phyloP scores from a whole-genome alignment of 1,140 invertebrate species.

The Diabrotica undecimpunctata region DNA sequence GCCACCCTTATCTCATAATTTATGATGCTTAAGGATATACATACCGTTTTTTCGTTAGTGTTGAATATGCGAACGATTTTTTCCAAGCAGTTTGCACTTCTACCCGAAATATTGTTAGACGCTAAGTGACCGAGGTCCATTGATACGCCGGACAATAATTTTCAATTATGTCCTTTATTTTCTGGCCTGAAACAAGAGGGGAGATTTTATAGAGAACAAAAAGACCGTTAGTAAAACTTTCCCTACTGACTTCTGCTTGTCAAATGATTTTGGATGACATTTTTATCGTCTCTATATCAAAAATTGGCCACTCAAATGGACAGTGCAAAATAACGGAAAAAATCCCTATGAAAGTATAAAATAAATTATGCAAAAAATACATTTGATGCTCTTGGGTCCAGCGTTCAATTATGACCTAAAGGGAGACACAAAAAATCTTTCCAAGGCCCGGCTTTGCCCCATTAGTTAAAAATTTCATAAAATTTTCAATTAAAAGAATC shows the following conservation, averaged over 20 bases:
- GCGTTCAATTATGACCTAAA: not conserved
- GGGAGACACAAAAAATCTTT: not conserved
- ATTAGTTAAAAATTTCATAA: too few relatives aligned
- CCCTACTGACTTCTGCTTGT: not conserved
- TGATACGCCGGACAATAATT: not conserved
- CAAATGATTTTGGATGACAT: not conserved
- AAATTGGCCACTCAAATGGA: not conserved
- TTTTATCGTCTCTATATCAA: slow-evolving; percentile 2
- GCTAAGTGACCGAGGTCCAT: not conserved
- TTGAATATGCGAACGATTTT: not conserved
- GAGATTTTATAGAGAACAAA: slow-evolving; percentile 1
- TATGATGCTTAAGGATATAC: too few relatives aligned
- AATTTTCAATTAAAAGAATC: too few relatives aligned
- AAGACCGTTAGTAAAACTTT: slow-evolving; percentile 1
- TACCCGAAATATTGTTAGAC: not conserved
- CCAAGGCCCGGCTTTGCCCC: not conserved
- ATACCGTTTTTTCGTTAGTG: too few relatives aligned
- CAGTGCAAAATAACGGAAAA: slow-evolving; percentile 2
- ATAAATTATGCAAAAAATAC: not conserved
- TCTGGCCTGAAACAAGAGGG: not conserved
- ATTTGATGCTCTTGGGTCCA: not conserved
- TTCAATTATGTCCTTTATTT: slow-evolving; percentile 3
- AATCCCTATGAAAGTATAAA: slow-evolving; percentile 1
- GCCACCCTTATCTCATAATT: too few relatives aligned
- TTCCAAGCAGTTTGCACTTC: not conserved